Base-by-base conservation (phyloP, 2,888 invertebrate species). In the Alsophila aescularia region DNA sequence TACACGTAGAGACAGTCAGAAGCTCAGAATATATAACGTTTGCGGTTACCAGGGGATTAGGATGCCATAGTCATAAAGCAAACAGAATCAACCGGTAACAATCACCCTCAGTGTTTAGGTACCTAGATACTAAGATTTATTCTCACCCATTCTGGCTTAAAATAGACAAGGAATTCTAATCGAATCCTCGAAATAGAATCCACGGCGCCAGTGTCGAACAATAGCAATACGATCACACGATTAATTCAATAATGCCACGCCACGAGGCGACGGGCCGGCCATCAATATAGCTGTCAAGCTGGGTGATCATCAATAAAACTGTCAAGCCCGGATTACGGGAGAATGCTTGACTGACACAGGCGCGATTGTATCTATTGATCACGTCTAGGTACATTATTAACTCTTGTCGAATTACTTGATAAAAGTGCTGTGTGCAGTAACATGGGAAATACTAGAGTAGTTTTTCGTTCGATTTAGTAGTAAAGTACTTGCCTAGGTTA, bases 281-380 rank as follows among this genome's bases (percentile, higher is more conserved):
- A 86, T 87, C 82, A 83, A 86, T 87, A 79, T 80, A 64, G 53
- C 77, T 83, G 86, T 81, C 83, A 77, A 78, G 73, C 66, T 53
- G 64, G 63, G 16, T 34, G 31, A 44, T 41, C 79, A 86, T 87
- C 81, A 82, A 85, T 87, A 79, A 81, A 64, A 58, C 77, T 83
- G 85, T 79, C 83, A 77, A 77, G 74, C 43, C 63, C 55, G 60
- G 77, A 79, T 79, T 64, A 45, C 29, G 36, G 41, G 24, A 56
- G 32, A 41, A 55, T 36, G 40, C 40, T 40, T 44, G 43, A 54
- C 49, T 41, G 50, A 40, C 29, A 50, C 49, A 44, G 34, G 31
- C 37, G 27, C n/a, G 35, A 54, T 54, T 54, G 54, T 15, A 36
- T 44, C 40, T 50, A 45, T 55, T 45, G 40, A 44, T 50, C 49